These are phyloP conservation scores for Melipona bicolor DNA, from an alignment of 2,888 invertebrate genomes.

Conservation along the genomic window DNA sequence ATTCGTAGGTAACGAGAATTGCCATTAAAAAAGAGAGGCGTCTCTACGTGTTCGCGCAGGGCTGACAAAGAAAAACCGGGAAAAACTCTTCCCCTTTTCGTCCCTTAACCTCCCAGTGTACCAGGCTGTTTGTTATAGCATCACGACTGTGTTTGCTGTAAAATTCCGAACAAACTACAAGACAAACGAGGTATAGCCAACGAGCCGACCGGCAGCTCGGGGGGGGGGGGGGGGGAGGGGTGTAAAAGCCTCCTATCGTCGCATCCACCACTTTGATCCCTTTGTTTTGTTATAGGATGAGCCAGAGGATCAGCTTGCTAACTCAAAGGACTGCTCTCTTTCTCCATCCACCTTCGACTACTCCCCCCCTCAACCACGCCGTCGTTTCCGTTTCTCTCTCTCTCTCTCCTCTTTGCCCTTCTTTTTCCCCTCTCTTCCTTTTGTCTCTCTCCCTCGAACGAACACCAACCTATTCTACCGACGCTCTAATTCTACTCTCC, in stretches of 20 bases:
- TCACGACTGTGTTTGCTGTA: constrained; percentile 67
- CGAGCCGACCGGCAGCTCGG: constrained; percentile 24
- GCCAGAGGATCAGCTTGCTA: constrained; percentile 74
- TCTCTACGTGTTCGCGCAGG: not conserved
- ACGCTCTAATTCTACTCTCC: constrained; percentile 49
- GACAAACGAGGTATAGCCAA: constrained; percentile 70
- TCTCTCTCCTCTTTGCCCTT: constrained; percentile 10
- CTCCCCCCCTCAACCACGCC: not conserved
- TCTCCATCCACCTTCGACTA: constrained; percentile 43
- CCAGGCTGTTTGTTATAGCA: constrained; percentile 63
- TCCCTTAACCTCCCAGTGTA: not conserved
- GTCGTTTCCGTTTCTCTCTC: not conserved
- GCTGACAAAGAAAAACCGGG: constrained; percentile 58
- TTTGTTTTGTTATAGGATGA: constrained; percentile 77
- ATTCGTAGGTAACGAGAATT: constrained; percentile 63
- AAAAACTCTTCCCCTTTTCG: constrained; percentile 9
- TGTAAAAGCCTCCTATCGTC: constrained; percentile 66
- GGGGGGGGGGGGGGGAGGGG: constrained; percentile 43
- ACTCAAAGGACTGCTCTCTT: constrained; percentile 73
- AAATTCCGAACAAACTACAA: constrained; percentile 75
- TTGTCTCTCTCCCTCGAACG: constrained; percentile 15
- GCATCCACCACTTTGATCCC: constrained; percentile 71
- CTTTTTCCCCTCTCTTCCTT: constrained; percentile 2
- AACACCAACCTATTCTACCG: constrained; percentile 33
- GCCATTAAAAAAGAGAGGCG: constrained; percentile 42